These are phyloP conservation scores for Hartigia nigra DNA, from an alignment of 2,888 invertebrate species.

Conservation along the genomic window DNA sequence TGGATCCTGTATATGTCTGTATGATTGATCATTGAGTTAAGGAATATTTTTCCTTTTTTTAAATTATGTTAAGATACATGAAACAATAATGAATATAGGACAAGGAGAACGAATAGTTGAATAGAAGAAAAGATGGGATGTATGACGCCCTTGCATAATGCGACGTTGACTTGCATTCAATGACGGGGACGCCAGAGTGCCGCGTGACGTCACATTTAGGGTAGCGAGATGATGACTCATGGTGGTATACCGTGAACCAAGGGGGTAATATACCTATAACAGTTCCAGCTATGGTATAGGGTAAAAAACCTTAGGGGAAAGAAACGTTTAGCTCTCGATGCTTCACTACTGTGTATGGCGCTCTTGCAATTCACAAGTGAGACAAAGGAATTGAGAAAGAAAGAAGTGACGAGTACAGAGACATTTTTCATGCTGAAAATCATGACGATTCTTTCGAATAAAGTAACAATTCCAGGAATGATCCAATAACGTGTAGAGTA, in stretches of 20 bases:
- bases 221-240: constrained; percentile 46
- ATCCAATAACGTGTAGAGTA: not conserved
- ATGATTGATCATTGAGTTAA: constrained; percentile 39
- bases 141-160: constrained; percentile 21
- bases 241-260: constrained; percentile 16
- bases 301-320: not conserved
- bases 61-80: not conserved
- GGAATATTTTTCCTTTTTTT: constrained; percentile 62
- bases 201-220: constrained; percentile 44
- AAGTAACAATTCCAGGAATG: not conserved
- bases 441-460: not conserved
- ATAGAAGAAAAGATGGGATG: constrained; percentile 5
- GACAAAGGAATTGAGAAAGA: not conserved
- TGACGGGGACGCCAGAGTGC: constrained; percentile 15
- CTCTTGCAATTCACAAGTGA: not conserved
- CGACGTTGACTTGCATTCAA: constrained; percentile 41
- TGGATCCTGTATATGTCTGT: constrained; percentile 93
- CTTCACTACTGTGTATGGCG: not conserved
- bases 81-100: not conserved
- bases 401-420: not conserved
- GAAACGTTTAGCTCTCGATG: not conserved
- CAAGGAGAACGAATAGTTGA: constrained; percentile 1
- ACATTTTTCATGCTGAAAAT: not conserved
- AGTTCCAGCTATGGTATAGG: constrained; percentile 20
- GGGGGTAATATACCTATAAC: constrained; percentile 39